Conservation (phyloP, 2,888 invertebrate genomes). For the Vanessa cardui region DNA sequence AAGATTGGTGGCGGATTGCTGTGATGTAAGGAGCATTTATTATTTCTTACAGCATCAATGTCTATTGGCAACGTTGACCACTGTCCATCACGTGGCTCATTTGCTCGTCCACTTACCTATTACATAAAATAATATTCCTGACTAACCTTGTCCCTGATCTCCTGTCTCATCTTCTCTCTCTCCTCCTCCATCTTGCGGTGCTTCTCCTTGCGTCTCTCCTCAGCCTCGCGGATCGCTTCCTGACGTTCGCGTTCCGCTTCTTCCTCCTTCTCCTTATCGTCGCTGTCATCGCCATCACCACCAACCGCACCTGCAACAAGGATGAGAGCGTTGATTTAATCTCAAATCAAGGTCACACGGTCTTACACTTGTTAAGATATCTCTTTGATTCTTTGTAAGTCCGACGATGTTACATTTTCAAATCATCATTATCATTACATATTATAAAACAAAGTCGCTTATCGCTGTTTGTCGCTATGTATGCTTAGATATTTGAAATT, state of each 20-base stretch:
- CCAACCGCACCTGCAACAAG: slow-evolving; percentile 90
- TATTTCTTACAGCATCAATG: too few relatives aligned
- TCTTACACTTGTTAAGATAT: background rate
- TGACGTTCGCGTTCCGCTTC: slow-evolving; percentile 98
- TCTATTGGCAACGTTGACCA: too few relatives aligned
- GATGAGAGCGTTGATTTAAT: background rate
- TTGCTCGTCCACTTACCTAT: too few relatives aligned
- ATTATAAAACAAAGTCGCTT: too few relatives aligned
- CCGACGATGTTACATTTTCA: too few relatives aligned
- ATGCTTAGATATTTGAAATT: too few relatives aligned
- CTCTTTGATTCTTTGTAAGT: background rate
- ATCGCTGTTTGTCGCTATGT: too few relatives aligned
- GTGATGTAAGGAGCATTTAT: too few relatives aligned
- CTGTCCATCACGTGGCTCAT: too few relatives aligned
- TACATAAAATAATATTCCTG: background rate
- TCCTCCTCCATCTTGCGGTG: slow-evolving; percentile 99
- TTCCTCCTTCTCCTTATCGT: slow-evolving; percentile 99
- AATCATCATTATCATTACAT: too few relatives aligned
- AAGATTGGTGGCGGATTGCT: too few relatives aligned
- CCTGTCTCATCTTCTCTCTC: slow-evolving; percentile 99
- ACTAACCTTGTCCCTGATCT: slow-evolving; percentile 98
- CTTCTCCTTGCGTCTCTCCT: slow-evolving; percentile 99
- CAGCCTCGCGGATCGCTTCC: slow-evolving; percentile 98
- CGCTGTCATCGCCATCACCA: slow-evolving; percentile 94
- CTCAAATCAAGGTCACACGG: background rate